Base-by-base conservation (phyloP, 1,140 invertebrate species). In the Diorhabda elongata region DNA sequence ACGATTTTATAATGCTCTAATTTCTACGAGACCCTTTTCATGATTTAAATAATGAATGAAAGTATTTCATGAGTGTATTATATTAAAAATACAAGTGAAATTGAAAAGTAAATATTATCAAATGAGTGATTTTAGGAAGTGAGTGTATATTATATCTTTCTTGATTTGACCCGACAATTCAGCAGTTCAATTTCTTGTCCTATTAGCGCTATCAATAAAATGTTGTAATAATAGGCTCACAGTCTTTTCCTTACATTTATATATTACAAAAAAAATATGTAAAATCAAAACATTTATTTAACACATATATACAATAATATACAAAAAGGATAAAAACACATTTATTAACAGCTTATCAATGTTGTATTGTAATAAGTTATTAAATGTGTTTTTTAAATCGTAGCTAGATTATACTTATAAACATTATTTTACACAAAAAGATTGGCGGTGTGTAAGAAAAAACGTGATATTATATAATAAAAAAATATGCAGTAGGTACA, bases 221-320 rank as follows among this genome's bases (percentile, higher is more conserved):
- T 57, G n/a, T 56, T 67, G 26, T 64, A 64, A 65, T 42, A 56
- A 9, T 59, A 52, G 47, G 71, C 71, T 56, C 68, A 74, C 73
- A 71, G 73, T 74, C 70, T 71, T 71, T 74, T 6, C 67, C 57
- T 72, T 69, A 76, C 75, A 76, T 75, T 75, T 72, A 75, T 68
- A 76, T 71, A 64, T 67, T 74, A 76, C 71, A 73, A 75, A 70
- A 70, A 26, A 69, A 66, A 71, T 61, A 73, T 73, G 63, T 67
- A 67, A 52, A 61, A 65, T 58, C 44, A 66, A 76, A 77, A 74
- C 76, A 75, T 71, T 70, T 69, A 72, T 70, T 64, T 68, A 76
- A 77, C 74, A 77, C 71, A 72, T 77, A 77, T 77, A 66, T 77
- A 77, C 76, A 77, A 68, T 72, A 74, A 71, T 74, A 74, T 77